Percentiles rank a stretch among this genome's conserved stretches.
These are phyloP conservation scores for Amiota communis DNA, from an alignment of 2,888 invertebrate genomes.

Conservation along the genomic window DNA sequence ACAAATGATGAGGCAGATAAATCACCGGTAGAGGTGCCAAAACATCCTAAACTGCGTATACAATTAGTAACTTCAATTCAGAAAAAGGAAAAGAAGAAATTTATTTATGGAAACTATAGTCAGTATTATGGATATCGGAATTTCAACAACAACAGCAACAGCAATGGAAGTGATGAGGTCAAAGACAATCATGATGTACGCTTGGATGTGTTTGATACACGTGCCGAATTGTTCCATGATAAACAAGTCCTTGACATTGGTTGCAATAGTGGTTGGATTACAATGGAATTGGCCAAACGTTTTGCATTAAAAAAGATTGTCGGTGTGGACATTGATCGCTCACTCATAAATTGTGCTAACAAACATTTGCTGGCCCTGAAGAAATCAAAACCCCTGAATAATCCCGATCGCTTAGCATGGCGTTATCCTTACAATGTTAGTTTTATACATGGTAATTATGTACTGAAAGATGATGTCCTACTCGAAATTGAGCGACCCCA, in stretches of 20 bases:
- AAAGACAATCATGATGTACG: constrained; percentile 81
- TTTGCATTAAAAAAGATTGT: constrained; percentile 80
- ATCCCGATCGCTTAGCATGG: constrained; percentile 46
- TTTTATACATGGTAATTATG: constrained; percentile 87
- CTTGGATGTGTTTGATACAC: constrained; percentile 78
- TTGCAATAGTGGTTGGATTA: constrained; percentile 89
- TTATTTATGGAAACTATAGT: constrained; percentile 70
- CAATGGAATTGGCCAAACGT: constrained; percentile 83
- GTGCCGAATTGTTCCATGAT: constrained; percentile 80
- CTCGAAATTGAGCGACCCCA: constrained; percentile 83
- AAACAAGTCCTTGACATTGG: constrained; percentile 90
- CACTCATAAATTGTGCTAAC: constrained; percentile 76
- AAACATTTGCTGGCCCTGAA: constrained; percentile 49
- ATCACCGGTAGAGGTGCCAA: constrained; percentile 6
- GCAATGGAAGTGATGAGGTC: neutral
- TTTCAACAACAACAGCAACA: constrained; percentile 59
- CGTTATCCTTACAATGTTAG: constrained; percentile 84
- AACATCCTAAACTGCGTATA: constrained; percentile 53
- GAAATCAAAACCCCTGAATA: constrained; percentile 40
- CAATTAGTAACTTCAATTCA: neutral
- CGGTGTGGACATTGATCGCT: constrained; percentile 89
- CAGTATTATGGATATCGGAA: constrained; percentile 90
- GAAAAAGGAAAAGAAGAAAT: constrained; percentile 44
- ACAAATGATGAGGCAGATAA: neutral
- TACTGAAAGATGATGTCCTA: constrained; percentile 82